Conservation (phyloP, 2,888 invertebrate genomes). For the Biston stratarius region DNA sequence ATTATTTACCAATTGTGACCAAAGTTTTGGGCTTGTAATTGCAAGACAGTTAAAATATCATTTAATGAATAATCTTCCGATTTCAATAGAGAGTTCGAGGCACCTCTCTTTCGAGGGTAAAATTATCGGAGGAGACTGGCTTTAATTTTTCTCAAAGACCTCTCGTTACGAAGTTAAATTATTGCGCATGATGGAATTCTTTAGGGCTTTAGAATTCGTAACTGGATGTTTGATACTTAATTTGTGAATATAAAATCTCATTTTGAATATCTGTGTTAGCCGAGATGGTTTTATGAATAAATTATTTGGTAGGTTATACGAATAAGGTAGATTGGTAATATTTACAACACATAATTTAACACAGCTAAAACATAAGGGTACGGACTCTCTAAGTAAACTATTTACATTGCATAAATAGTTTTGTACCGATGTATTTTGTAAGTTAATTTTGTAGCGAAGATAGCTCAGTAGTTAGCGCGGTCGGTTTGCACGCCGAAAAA, state of each 20-base stretch:
- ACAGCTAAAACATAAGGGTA: too few relatives aligned
- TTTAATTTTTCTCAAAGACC: slow-evolving; percentile 70
- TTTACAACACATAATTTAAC: background rate
- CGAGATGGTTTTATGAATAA: background rate
- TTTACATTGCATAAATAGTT: too few relatives aligned
- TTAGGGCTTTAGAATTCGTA: slow-evolving; percentile 70
- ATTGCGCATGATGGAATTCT: slow-evolving; percentile 75
- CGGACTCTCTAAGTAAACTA: too few relatives aligned
- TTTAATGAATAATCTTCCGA: slow-evolving; percentile 76
- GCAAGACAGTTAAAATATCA: slow-evolving; percentile 77
- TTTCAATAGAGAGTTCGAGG: slow-evolving; percentile 67
- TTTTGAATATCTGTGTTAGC: slow-evolving; percentile 30
- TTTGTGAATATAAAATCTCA: slow-evolving; percentile 47
- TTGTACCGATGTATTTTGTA: too few relatives aligned
- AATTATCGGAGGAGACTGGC: slow-evolving; percentile 65
- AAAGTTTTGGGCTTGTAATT: slow-evolving; percentile 79
- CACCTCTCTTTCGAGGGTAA: slow-evolving; percentile 62
- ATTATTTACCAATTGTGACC: slow-evolving; percentile 84
- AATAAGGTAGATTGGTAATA: too few relatives aligned
- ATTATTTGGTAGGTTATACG: background rate
- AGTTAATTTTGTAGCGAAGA: too few relatives aligned
- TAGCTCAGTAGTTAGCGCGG: too few relatives aligned
- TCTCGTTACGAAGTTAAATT: slow-evolving; percentile 76
- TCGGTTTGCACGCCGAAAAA: too few relatives aligned
- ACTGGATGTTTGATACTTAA: slow-evolving; percentile 66